Conservation (phyloP, 2,797 vertebrate species). For the Pantherophis alleghaniensis region DNA sequence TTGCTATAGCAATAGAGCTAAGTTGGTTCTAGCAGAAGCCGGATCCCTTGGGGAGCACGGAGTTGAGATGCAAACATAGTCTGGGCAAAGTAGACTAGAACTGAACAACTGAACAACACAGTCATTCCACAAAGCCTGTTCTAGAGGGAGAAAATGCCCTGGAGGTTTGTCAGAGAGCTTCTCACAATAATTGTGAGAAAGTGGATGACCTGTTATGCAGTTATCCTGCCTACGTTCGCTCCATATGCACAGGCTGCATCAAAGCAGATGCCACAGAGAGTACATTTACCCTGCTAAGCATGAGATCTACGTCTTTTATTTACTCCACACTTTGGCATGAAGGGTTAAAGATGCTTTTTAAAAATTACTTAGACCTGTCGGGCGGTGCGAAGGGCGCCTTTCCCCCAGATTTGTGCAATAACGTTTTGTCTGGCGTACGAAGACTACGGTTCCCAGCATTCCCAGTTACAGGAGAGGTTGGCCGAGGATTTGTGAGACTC, state of each 20-base stretch:
- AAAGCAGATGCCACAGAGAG: background rate
- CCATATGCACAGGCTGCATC: background rate
- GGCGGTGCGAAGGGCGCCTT: background rate
- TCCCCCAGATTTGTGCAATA: background rate
- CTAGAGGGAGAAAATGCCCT: fast-evolving
- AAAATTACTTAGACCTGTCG: background rate
- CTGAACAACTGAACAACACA: conserved; percentile 5
- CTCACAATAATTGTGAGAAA: background rate
- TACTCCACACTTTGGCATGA: background rate
- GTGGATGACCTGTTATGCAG: fast-evolving
- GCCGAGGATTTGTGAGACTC: background rate
- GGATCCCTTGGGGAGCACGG: conserved; percentile 41
- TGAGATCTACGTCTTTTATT: background rate
- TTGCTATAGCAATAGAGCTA: conserved; percentile 69
- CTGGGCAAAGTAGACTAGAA: background rate
- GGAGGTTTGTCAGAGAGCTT: fast-evolving
- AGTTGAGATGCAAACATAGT: conserved; percentile 13
- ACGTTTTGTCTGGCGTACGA: background rate
- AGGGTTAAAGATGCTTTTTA: background rate
- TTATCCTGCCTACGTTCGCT: background rate
- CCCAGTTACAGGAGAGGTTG: background rate
- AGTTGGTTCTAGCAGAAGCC: conserved; percentile 52
- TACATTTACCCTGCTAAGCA: conserved; percentile 4
- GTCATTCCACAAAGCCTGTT: background rate
- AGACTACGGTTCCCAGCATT: background rate